Percentiles rank a stretch among this genome's conserved stretches.
These are phyloP conservation scores for Etheostoma perlongum DNA, from an alignment of 2,797 vertebrate genomes.

Conservation along the genomic window DNA sequence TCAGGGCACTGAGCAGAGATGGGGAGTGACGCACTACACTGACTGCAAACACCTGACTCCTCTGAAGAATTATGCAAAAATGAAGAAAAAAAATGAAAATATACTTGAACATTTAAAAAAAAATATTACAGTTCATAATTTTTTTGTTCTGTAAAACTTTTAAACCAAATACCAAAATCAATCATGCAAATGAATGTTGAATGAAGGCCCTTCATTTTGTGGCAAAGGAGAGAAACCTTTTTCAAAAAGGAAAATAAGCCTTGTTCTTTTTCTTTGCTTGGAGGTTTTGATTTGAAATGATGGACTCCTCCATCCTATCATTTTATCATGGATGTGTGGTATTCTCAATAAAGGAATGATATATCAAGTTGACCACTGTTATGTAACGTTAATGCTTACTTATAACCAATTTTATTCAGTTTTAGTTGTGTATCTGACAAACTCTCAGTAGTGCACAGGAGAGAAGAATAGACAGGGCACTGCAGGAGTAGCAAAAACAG, in stretches of 20 bases:
- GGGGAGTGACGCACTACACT: conserved; percentile 49
- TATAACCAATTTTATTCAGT: background rate
- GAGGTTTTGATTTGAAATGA: conserved; percentile 79
- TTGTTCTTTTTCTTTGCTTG: conserved; percentile 75
- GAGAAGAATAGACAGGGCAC: background rate
- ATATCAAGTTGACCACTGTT: conserved; percentile 52
- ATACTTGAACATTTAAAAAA: conserved; percentile 74
- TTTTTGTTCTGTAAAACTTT: conserved; percentile 77
- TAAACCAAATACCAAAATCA: conserved; percentile 68
- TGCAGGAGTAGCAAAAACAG: background rate
- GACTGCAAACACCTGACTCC: conserved; percentile 50
- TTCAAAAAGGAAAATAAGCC: conserved; percentile 69
- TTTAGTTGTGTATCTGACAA: background rate
- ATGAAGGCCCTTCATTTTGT: conserved; percentile 62
- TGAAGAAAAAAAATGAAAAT: conserved; percentile 59
- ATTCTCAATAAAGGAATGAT: conserved; percentile 85
- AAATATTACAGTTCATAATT: conserved; percentile 74
- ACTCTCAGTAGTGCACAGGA: background rate
- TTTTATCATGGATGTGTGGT: conserved; percentile 79
- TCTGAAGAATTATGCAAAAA: conserved; percentile 64
- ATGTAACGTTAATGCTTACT: conserved; percentile 36
- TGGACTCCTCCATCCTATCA: conserved; percentile 67
- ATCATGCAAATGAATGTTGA: conserved; percentile 60
- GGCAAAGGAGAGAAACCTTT: conserved; percentile 69
- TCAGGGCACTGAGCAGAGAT: conserved; percentile 53